A percentile compares a stretch with the other conserved stretches of the same genome.
Conservation (phyloP, 2,113 vertebrate genomes). For the Dasyprocta punctata region DNA sequence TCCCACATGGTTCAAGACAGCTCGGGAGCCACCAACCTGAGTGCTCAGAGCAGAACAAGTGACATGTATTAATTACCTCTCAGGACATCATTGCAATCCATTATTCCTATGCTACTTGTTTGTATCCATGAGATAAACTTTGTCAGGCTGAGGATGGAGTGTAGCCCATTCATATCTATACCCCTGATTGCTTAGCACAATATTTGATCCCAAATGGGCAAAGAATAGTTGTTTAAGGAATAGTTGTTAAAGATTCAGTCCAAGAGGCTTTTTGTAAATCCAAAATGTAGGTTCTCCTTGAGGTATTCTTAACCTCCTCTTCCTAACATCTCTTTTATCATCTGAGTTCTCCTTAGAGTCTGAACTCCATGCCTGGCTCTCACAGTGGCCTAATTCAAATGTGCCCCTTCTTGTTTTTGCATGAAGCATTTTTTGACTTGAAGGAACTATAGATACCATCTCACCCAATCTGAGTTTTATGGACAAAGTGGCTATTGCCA, state of each 20-base stretch:
- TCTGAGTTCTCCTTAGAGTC: neutral
- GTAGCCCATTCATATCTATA: neutral
- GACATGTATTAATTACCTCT: neutral
- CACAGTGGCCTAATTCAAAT: neutral
- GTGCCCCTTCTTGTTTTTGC: neutral
- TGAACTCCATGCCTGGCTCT: neutral
- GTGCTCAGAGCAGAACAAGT: neutral
- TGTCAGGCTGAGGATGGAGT: neutral
- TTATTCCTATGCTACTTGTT: neutral
- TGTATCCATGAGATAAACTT: neutral
- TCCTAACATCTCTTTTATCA: neutral
- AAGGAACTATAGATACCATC: neutral
- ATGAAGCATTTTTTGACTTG: neutral
- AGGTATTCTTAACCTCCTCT: neutral
- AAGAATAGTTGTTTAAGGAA: conserved; percentile 24
- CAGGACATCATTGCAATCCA: neutral
- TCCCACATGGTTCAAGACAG: neutral
- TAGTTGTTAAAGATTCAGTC: conserved; percentile 32
- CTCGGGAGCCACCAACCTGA: neutral
- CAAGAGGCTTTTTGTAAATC: conserved; percentile 16
- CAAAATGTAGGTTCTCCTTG: neutral
- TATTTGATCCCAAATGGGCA: neutral
- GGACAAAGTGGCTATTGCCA: neutral
- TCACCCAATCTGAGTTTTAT: neutral
- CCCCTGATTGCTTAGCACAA: neutral